phyloP scores from a whole-genome alignment of 92 coral and sea anemone genomes.

The Montipora capitata region DNA sequence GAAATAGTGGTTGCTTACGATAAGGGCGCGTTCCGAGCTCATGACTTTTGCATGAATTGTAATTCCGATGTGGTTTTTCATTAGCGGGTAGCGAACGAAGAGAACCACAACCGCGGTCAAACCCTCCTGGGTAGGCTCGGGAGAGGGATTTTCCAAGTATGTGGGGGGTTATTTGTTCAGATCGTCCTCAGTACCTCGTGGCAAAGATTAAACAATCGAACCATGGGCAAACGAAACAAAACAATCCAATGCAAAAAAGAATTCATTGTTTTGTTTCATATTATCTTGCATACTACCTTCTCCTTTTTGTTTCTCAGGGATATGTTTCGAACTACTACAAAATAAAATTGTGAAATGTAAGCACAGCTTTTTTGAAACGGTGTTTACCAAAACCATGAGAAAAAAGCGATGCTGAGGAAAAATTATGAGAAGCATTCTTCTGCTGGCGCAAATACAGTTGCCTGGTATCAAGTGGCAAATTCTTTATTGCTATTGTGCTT shows the following conservation, averaged over 20 bases:
- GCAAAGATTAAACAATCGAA: background rate
- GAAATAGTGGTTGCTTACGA: constrained; percentile 48
- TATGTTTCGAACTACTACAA: no score
- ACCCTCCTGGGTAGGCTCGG: constrained; percentile 25
- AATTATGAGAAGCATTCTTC: background rate
- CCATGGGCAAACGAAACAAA: constrained; percentile 9
- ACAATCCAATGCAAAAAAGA: background rate
- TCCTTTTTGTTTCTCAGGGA: no score
- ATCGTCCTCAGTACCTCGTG: no score
- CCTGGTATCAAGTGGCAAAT: background rate
- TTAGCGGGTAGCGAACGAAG: constrained; percentile 39
- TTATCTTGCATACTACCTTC: no score
- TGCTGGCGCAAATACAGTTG: constrained; percentile 21
- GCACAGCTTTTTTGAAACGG: no score
- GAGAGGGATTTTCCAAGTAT: background rate
- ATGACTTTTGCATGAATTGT: constrained; percentile 55
- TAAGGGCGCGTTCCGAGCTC: constrained; percentile 28
- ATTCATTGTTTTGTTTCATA: background rate
- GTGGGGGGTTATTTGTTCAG: no score
- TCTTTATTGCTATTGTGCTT: background rate
- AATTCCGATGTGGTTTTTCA: constrained; percentile 44
- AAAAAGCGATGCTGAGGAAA: background rate
- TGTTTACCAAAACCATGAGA: background rate
- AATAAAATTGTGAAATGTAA: no score
- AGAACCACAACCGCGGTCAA: constrained; percentile 29